Percentiles rank a stretch among this genome's conserved stretches.
Conservation (phyloP, 2,888 invertebrate species). For the Zygogramma bicolorata region DNA sequence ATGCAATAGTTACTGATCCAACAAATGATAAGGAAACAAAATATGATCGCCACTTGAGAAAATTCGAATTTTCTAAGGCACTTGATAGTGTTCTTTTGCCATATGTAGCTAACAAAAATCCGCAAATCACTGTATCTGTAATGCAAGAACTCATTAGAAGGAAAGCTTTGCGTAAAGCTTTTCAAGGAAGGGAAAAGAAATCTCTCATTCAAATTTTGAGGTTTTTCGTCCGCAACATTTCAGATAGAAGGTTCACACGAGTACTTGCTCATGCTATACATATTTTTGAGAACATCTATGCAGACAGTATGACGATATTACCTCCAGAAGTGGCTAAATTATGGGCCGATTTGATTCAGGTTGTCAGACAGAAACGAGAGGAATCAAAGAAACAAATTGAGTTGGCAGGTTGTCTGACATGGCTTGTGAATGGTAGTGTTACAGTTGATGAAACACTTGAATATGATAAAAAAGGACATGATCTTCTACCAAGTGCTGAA, state of each 20-base stretch:
- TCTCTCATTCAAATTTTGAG: slow-evolving; percentile 76
- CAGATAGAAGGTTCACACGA: slow-evolving; percentile 80
- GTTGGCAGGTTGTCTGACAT: slow-evolving; percentile 78
- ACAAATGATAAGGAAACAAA: slow-evolving; percentile 67
- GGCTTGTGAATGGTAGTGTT: slow-evolving; percentile 71
- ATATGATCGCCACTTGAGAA: slow-evolving; percentile 80
- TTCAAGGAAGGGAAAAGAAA: slow-evolving; percentile 79
- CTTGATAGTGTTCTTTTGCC: slow-evolving; percentile 77
- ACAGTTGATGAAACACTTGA: slow-evolving; percentile 65
- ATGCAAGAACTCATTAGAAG: slow-evolving; percentile 90
- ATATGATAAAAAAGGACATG: slow-evolving; percentile 51
- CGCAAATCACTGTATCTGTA: slow-evolving; percentile 83
- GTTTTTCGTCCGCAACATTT: slow-evolving; percentile 80
- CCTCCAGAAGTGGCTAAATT: slow-evolving; percentile 73
- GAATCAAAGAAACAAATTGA: slow-evolving; percentile 75
- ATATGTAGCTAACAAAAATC: slow-evolving; percentile 73
- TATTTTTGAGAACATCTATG: slow-evolving; percentile 82
- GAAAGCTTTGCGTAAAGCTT: slow-evolving; percentile 80
- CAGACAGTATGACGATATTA: slow-evolving; percentile 73
- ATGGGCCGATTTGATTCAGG: slow-evolving; percentile 72
- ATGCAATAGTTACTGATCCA: slow-evolving; percentile 69
- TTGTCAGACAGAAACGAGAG: slow-evolving; percentile 77
- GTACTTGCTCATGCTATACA: slow-evolving; percentile 81
- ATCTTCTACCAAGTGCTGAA: slow-evolving; percentile 62
- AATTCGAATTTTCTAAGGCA: slow-evolving; percentile 86